Percentiles rank a stretch among this genome's conserved stretches.
These are phyloP conservation scores for Incurvaria masculella DNA, from an alignment of 2,888 invertebrate species.

Conservation along the genomic window DNA sequence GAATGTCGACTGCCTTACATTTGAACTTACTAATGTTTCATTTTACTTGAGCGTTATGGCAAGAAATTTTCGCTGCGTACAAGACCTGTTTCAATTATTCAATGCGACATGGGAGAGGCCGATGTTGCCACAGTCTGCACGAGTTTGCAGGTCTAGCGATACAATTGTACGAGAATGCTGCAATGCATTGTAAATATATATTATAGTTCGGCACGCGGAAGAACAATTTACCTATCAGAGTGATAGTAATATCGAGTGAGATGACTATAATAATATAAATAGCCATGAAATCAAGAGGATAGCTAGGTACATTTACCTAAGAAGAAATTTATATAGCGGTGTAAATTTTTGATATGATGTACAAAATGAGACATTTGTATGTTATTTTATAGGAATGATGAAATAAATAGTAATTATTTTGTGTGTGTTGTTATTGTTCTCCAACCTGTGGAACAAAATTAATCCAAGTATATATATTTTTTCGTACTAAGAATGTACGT, in stretches of 20 bases:
- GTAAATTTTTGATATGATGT: constrained; percentile 60
- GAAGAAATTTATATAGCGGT: constrained; percentile 56
- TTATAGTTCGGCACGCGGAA: too few relatives aligned
- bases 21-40: too few relatives aligned
- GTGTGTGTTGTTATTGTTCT: constrained; percentile 21
- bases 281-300: constrained; percentile 37
- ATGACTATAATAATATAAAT: constrained; percentile 42
- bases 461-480: constrained; percentile 12
- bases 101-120: too few relatives aligned
- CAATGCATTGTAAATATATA: too few relatives aligned
- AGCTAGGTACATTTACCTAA: constrained; percentile 54
- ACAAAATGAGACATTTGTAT: constrained; percentile 59
- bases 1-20: too few relatives aligned
- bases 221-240: neutral
- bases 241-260: constrained; percentile 35
- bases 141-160: too few relatives aligned
- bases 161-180: too few relatives aligned
- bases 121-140: too few relatives aligned
- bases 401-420: constrained; percentile 59
- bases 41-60: too few relatives aligned
- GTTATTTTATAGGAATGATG: constrained; percentile 61
- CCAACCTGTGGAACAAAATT: constrained; percentile 4
- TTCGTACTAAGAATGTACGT: too few relatives aligned
- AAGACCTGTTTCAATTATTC: too few relatives aligned
- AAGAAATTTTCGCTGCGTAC: too few relatives aligned